phyloP scores from a whole-genome alignment of 2,113 vertebrate genomes.

The Nansenia antarctica region DNA sequence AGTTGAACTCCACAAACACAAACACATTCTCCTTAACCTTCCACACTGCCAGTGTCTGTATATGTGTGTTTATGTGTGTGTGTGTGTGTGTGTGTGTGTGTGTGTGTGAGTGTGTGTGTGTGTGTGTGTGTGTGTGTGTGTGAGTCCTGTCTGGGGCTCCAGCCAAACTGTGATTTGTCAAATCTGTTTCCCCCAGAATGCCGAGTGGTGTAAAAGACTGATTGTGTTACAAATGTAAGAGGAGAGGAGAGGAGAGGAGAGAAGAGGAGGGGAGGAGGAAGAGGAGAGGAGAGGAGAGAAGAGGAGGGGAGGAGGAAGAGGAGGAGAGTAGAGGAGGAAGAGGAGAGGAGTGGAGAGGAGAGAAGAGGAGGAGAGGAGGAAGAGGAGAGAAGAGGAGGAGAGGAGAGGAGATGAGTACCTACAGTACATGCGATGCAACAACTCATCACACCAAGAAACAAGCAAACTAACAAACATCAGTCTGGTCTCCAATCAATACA shows the following conservation, averaged over 20 bases:
- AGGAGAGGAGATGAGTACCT: neutral
- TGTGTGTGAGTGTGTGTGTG: neutral
- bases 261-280: neutral
- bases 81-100: neutral
- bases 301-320: neutral
- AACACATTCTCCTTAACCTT: too few species aligned
- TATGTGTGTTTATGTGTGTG: too few species aligned
- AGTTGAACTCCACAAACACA: too few species aligned
- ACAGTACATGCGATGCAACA: too few species aligned
- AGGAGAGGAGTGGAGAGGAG: neutral
- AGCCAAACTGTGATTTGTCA: neutral
- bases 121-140: neutral
- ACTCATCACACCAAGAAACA: too few species aligned
- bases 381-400: neutral
- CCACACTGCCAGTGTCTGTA: neutral
- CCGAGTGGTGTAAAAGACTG: too few species aligned
- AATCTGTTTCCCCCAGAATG: too few species aligned
- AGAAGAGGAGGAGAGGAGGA: neutral
- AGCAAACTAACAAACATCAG: too few species aligned
- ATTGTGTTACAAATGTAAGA: too few species aligned
- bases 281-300: neutral
- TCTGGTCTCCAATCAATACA: neutral
- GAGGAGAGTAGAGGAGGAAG: too few species aligned
- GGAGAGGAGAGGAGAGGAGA: too few species aligned
- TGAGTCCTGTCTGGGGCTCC: too few species aligned